These are phyloP conservation scores for Belonocnema kinseyi DNA, from an alignment of 1,140 invertebrate species.

Conservation along the genomic window DNA sequence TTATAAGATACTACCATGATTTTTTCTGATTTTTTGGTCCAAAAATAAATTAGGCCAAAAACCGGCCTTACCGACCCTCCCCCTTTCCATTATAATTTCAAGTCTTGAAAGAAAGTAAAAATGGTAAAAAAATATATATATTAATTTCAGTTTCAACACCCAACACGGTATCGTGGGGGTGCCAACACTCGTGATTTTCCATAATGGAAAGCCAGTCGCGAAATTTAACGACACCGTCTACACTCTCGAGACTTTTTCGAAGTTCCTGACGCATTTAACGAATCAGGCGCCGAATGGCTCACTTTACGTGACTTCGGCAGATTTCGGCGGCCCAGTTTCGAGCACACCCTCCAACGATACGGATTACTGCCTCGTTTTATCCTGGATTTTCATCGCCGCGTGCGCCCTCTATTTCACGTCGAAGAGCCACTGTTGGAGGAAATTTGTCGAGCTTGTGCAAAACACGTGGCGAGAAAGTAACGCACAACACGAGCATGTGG, in stretches of 20 bases:
- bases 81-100: no score
- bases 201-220: slow-evolving; percentile 91
- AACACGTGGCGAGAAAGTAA: slow-evolving; percentile 94
- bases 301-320: slow-evolving; percentile 84
- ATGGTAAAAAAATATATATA: no score
- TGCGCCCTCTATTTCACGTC: slow-evolving; percentile 87
- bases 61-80: no score
- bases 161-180: slow-evolving; percentile 96
- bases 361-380: slow-evolving; percentile 89
- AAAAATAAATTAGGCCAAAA: no score
- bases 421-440: slow-evolving; percentile 86
- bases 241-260: slow-evolving; percentile 86
- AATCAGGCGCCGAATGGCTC: slow-evolving; percentile 80
- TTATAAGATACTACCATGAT: no score
- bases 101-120: no score
- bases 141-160: slow-evolving; percentile 84
- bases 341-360: slow-evolving; percentile 82
- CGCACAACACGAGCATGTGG: slow-evolving; percentile 86
- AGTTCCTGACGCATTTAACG: slow-evolving; percentile 89
- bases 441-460: slow-evolving; percentile 88
- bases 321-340: slow-evolving; percentile 87
- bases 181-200: slow-evolving; percentile 93
- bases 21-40: no score
- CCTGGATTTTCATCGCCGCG: slow-evolving; percentile 90
- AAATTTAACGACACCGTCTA: slow-evolving; percentile 92